phyloP scores from a whole-genome alignment of 1,140 invertebrate genomes.

The Lepidurus apus region DNA sequence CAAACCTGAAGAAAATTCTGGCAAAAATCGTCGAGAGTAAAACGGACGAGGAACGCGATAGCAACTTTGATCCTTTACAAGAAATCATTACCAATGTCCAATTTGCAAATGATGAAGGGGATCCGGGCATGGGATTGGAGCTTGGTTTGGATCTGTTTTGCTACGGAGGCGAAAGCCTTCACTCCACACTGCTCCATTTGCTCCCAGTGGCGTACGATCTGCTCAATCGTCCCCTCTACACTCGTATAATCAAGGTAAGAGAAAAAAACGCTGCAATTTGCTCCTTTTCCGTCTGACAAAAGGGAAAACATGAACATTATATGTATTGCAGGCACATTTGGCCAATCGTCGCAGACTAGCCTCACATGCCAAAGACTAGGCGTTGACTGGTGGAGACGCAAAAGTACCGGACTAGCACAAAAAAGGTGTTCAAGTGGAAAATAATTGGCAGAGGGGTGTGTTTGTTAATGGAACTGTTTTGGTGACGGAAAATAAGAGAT shows the following conservation, averaged over 20 bases:
- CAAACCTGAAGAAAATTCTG: slow-evolving; percentile 64
- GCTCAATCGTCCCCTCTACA: slow-evolving; percentile 64
- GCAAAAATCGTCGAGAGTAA: slow-evolving; percentile 57
- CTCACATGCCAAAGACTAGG: slow-evolving; percentile 9
- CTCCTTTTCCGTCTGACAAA: neutral
- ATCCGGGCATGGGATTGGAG: slow-evolving; percentile 87
- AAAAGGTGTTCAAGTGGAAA: slow-evolving; percentile 7
- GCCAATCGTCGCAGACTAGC: slow-evolving; percentile 7
- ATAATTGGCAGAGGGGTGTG: slow-evolving; percentile 1
- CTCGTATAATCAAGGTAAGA: slow-evolving; percentile 58
- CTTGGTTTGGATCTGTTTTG: slow-evolving; percentile 78
- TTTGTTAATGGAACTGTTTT: slow-evolving; percentile 19
- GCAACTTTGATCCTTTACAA: slow-evolving; percentile 59
- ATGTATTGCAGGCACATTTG: slow-evolving; percentile 18
- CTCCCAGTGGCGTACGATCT: slow-evolving; percentile 72
- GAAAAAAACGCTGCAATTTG: too few relatives aligned
- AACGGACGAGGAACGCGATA: slow-evolving; percentile 54
- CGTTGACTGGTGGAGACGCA: neutral
- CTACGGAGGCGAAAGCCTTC: slow-evolving; percentile 62
- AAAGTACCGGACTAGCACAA: neutral
- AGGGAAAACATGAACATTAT: neutral
- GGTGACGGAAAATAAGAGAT: slow-evolving; percentile 12
- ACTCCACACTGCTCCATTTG: slow-evolving; percentile 58
- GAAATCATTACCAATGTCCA: slow-evolving; percentile 71
- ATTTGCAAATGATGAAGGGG: slow-evolving; percentile 88